phyloP scores from a whole-genome alignment of 1,140 invertebrate genomes.

The Diprion similis region DNA sequence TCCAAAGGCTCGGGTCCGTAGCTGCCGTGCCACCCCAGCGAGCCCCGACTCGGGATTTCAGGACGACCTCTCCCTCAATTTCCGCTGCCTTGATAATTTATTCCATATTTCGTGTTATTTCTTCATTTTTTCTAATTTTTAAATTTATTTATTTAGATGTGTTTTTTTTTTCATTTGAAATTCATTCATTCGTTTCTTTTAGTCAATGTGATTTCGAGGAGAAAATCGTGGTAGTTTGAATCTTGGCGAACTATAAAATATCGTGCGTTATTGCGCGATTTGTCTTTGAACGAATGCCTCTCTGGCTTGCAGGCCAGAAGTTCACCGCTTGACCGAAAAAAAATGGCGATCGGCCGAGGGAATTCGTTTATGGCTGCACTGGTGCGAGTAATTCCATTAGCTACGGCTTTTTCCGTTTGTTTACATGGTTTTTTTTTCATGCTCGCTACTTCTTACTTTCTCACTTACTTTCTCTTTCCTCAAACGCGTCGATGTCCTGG shows the following conservation, averaged over 20 bases:
- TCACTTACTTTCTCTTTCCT: neutral
- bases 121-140: too few species aligned
- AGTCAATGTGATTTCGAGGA: too few species aligned
- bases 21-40: too few species aligned
- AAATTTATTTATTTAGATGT: too few species aligned
- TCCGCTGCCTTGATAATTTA: too few species aligned
- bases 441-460: too few species aligned
- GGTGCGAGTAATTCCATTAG: neutral
- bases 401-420: neutral
- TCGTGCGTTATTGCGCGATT: neutral
- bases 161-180: too few species aligned
- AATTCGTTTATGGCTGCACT: neutral
- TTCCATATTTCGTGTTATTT: too few species aligned
- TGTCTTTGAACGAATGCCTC: neutral
- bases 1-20: slow-evolving; percentile 27
- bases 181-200: too few species aligned
- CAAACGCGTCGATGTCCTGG: neutral
- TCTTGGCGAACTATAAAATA: neutral
- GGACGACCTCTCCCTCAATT: too few species aligned
- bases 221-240: too few species aligned
- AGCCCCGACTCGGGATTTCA: neutral
- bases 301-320: neutral
- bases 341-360: neutral
- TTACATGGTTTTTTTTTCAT: too few species aligned
- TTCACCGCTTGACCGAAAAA: neutral